phyloP scores from a whole-genome alignment of 2,113 vertebrate genomes.

The Eurystomus gularis region DNA sequence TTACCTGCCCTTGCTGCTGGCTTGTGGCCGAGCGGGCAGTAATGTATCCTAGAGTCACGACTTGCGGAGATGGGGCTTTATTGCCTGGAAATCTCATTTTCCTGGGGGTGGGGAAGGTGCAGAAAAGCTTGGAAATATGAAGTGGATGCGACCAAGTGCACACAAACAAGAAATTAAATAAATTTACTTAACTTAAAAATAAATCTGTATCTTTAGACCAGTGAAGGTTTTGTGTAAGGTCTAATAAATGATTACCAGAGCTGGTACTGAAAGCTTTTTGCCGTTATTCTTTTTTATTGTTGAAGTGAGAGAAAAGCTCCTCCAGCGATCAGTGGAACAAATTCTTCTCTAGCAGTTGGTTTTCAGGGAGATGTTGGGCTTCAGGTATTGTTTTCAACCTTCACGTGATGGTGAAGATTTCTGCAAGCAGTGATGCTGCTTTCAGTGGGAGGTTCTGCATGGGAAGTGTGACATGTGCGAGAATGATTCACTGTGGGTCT shows the following conservation, averaged over 20 bases:
- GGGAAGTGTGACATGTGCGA: rapidly evolving
- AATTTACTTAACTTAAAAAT: not conserved
- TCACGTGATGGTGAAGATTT: not conserved
- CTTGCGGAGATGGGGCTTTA: not conserved
- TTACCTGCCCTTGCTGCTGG: not conserved
- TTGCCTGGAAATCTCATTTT: not conserved
- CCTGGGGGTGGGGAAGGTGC: not conserved
- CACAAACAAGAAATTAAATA: not conserved
- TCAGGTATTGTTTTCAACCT: not conserved
- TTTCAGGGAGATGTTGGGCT: not conserved
- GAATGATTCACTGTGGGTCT: not conserved
- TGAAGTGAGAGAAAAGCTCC: not conserved
- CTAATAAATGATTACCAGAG: not conserved
- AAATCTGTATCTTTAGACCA: not conserved
- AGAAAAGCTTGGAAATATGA: not conserved
- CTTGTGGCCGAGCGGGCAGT: rapidly evolving
- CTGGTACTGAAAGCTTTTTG: not conserved
- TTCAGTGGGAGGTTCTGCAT: not conserved
- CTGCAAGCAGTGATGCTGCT: not conserved
- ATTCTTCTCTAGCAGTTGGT: not conserved
- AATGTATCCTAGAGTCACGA: rapidly evolving
- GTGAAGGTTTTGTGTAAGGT: not conserved
- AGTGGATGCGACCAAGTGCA: not conserved
- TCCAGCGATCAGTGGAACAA: not conserved
- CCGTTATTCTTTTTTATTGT: not conserved